Percentiles rank a stretch among this genome's conserved stretches.
Conservation (phyloP, 2,113 vertebrate species). For the Leiothrix lutea region DNA sequence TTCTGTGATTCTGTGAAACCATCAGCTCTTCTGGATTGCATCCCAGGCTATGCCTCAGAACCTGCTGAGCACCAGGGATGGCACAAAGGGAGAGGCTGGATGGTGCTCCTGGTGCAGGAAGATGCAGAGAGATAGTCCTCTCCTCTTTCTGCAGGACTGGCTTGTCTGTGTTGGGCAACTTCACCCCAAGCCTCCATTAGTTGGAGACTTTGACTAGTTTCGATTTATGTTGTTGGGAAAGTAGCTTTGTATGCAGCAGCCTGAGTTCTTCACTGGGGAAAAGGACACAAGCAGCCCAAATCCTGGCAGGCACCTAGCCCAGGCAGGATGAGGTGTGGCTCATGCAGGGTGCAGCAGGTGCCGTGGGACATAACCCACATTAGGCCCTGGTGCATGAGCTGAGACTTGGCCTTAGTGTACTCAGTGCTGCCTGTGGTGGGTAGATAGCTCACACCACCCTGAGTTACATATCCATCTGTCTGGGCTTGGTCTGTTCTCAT, state of each 20-base stretch:
- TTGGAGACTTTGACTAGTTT: too few relatives aligned
- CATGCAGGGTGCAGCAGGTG: not conserved
- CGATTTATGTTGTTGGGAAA: not conserved
- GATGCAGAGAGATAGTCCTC: not conserved
- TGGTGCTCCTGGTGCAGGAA: not conserved
- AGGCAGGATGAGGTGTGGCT: not conserved
- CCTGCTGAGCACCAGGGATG: not conserved
- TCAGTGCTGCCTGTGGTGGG: fast-evolving
- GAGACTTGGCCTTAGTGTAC: not conserved
- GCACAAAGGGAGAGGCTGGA: not conserved
- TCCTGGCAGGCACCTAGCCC: not conserved
- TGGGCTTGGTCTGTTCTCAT: not conserved
- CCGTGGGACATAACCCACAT: fast-evolving
- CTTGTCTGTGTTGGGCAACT: not conserved
- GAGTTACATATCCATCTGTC: fast-evolving
- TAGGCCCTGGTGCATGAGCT: fast-evolving
- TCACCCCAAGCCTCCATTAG: not conserved
- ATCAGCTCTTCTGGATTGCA: not conserved
- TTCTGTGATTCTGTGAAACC: not conserved
- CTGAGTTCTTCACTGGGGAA: not conserved
- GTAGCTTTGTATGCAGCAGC: not conserved
- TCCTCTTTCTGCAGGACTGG: not conserved
- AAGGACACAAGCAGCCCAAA: not conserved
- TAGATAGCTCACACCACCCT: fast-evolving
- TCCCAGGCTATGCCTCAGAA: not conserved